These are phyloP conservation scores for Sylvia borin DNA, from an alignment of 2,797 vertebrate genomes.

Conservation along the genomic window DNA sequence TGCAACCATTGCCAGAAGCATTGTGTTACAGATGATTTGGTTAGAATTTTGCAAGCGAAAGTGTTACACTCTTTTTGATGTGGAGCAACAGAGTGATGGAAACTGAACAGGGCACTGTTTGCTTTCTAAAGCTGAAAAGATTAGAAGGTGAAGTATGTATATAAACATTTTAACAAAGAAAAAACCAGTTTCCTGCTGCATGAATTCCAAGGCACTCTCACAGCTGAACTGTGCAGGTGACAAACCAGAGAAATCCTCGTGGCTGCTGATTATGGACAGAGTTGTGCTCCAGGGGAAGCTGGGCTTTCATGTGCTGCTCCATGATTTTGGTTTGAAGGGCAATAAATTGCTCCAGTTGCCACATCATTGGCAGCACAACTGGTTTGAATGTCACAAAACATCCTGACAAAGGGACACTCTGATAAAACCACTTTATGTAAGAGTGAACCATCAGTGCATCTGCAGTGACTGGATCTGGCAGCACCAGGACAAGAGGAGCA, in stretches of 20 bases:
- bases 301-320: neutral
- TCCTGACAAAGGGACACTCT: neutral
- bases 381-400: neutral
- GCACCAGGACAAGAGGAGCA: neutral
- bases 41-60: neutral
- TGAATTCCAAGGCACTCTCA: neutral
- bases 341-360: neutral
- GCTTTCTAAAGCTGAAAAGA: neutral
- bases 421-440: neutral
- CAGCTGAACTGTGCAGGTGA: neutral
- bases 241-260: neutral
- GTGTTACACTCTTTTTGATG: neutral
- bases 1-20: neutral
- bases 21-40: neutral
- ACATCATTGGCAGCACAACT: neutral
- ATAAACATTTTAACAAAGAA: neutral
- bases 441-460: neutral
- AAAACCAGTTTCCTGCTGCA: neutral
- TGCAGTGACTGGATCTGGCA: neutral
- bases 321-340: conserved; percentile 2
- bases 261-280: neutral
- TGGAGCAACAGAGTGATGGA: neutral
- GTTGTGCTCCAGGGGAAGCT: neutral
- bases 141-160: neutral
- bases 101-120: neutral